A percentile compares a stretch with the other conserved stretches of the same genome.
Conservation (phyloP, 1,140 invertebrate species). For the Micrasema longulum region DNA sequence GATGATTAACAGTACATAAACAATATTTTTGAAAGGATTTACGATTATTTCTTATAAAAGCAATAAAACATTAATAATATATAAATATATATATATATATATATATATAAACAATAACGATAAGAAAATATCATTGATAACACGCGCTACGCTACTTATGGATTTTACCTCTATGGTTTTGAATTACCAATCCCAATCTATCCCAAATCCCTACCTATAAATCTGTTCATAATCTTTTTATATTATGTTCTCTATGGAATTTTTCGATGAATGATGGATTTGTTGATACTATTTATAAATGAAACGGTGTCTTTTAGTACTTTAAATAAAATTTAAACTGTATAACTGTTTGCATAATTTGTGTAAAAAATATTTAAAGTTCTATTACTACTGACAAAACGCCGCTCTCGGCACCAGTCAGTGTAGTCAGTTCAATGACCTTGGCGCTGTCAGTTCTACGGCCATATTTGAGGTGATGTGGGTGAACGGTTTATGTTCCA, state of each 20-base stretch:
- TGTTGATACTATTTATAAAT: constrained; percentile 18
- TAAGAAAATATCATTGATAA: too few species aligned
- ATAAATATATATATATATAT: too few species aligned
- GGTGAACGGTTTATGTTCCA: constrained; percentile 45
- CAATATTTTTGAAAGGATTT: too few species aligned
- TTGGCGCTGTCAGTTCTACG: constrained; percentile 47
- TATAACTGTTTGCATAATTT: constrained; percentile 1
- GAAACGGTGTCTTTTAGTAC: constrained; percentile 9
- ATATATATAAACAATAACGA: too few species aligned
- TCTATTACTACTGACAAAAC: background rate
- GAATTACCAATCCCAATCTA: too few species aligned
- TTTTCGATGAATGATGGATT: background rate
- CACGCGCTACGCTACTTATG: too few species aligned
- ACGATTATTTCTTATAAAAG: too few species aligned
- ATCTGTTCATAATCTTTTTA: too few species aligned
- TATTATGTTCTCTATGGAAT: constrained; percentile 11
- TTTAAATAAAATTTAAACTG: background rate
- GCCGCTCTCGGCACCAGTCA: constrained; percentile 36
- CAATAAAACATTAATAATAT: too few species aligned
- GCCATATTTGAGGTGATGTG: constrained; percentile 50
- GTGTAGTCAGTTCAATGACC: constrained; percentile 46
- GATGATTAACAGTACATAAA: too few species aligned
- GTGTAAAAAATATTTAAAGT: background rate
- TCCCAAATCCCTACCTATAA: too few species aligned
- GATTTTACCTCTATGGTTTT: too few species aligned